Evolutionary conservation across 2,888 invertebrate genomes (phyloP).

Genomic region (Steinernema scapterisci): DNA sequence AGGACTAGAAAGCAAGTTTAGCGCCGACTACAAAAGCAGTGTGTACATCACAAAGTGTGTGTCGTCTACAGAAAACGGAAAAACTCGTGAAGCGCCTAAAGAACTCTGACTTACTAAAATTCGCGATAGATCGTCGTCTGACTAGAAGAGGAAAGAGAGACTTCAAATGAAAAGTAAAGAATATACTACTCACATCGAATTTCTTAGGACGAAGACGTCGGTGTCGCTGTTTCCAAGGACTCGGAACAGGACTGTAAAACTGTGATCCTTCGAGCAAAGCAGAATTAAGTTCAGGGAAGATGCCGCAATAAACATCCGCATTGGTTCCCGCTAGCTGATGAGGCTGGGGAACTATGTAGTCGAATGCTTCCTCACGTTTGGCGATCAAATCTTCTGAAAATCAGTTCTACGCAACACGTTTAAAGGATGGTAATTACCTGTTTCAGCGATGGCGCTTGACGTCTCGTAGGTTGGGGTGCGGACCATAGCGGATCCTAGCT

Average conservation of each 20-base stretch:
- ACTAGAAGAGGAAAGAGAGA: neutral
- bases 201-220: slow-evolving; percentile 46
- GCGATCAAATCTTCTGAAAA: slow-evolving; percentile 71
- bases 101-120: slow-evolving; percentile 21
- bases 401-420: neutral
- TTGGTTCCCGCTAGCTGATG: slow-evolving; percentile 75
- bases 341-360: slow-evolving; percentile 75
- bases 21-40: neutral
- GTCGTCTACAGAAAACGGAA: no score
- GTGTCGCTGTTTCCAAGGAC: slow-evolving; percentile 63
- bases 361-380: slow-evolving; percentile 72
- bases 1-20: neutral
- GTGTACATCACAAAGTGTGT: no score
- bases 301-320: slow-evolving; percentile 69
- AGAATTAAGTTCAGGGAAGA: slow-evolving; percentile 82
- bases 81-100: neutral
- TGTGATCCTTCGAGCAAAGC: slow-evolving; percentile 77
- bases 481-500: slow-evolving; percentile 77
- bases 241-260: slow-evolving; percentile 52
- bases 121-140: slow-evolving; percentile 26
- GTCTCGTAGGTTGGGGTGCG: slow-evolving; percentile 79
- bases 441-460: slow-evolving; percentile 71
- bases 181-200: slow-evolving; percentile 33
- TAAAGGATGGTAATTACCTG: slow-evolving; percentile 38
- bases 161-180: neutral